Conservation (phyloP, 2,797 vertebrate species). For the Arnoldichthys spilopterus region DNA sequence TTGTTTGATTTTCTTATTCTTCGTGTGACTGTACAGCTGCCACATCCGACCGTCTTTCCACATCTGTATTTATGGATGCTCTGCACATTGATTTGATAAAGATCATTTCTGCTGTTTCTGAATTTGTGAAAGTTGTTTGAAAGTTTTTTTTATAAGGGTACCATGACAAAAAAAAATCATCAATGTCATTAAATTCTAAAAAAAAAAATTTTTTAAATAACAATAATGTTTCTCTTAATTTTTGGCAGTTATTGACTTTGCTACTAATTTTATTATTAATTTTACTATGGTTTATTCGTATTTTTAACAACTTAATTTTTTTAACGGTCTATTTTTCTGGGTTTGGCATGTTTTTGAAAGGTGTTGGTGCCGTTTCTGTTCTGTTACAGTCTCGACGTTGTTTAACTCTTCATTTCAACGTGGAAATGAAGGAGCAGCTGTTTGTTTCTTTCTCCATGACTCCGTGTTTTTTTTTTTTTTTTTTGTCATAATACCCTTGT, state of each 20-base stretch:
- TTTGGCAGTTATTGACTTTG: constrained; percentile 22
- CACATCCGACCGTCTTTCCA: constrained; percentile 5
- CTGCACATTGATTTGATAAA: constrained; percentile 15
- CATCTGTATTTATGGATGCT: constrained; percentile 15
- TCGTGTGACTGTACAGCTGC: constrained; percentile 34
- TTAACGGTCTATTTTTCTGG: not conserved
- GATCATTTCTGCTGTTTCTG: constrained; percentile 8
- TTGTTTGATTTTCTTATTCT: constrained; percentile 44
- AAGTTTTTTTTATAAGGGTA: constrained; percentile 52
- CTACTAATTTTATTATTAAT: too few species aligned
- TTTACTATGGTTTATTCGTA: not conserved
- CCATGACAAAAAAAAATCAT: constrained; percentile 58
- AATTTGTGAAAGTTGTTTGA: constrained; percentile 26
- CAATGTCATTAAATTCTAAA: constrained; percentile 15
- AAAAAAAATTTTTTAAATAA: not conserved
- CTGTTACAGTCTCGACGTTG: not conserved
- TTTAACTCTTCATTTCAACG: constrained; percentile 5
- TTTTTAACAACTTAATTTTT: not conserved
- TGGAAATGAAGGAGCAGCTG: constrained; percentile 14
- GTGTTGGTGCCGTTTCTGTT: not conserved
- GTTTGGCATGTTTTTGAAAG: not conserved
- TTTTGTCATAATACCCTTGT: constrained; percentile 62
- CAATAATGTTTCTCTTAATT: not conserved
- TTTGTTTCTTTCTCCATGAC: constrained; percentile 35
- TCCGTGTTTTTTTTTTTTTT: not conserved